Evolutionary conservation across 1,140 invertebrate species (phyloP).

Genomic region (Luehdorfia chinensis): DNA sequence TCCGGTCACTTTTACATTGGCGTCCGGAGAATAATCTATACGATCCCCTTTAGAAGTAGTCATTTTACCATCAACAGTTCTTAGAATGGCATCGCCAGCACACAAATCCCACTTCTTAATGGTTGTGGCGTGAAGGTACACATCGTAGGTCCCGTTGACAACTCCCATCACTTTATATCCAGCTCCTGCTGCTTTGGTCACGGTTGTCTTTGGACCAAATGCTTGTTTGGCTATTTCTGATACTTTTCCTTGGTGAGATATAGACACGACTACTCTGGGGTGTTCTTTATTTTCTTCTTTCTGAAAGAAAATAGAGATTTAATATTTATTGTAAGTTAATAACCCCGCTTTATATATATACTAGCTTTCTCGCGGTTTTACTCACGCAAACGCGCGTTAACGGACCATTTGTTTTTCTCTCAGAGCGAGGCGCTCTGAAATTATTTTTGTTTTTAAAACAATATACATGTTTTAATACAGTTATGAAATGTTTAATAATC

Average conservation of each 20-base stretch:
- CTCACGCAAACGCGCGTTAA: too few relatives aligned
- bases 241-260: constrained; percentile 91
- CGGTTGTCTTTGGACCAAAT: constrained; percentile 82
- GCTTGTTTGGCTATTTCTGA: constrained; percentile 81
- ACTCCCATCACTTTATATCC: constrained; percentile 96
- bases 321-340: not conserved
- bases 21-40: constrained; percentile 77
- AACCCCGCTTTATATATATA: too few relatives aligned
- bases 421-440: too few relatives aligned
- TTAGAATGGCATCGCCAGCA: constrained; percentile 95
- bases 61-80: constrained; percentile 80
- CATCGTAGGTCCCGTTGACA: constrained; percentile 88
- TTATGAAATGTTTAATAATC: too few relatives aligned
- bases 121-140: constrained; percentile 94
- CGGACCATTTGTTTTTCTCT: too few relatives aligned
- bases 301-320: constrained; percentile 38
- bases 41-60: constrained; percentile 77
- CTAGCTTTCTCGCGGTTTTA: too few relatives aligned
- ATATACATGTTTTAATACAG: too few relatives aligned
- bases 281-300: constrained; percentile 61
- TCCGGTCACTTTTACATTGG: constrained; percentile 75
- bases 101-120: constrained; percentile 99
- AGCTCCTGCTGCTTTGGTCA: constrained; percentile 90
- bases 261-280: constrained; percentile 89
- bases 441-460: too few relatives aligned